Evolutionary conservation across 2,113 vertebrate genomes (phyloP).

Genomic region (Podocnemis expansa): DNA sequence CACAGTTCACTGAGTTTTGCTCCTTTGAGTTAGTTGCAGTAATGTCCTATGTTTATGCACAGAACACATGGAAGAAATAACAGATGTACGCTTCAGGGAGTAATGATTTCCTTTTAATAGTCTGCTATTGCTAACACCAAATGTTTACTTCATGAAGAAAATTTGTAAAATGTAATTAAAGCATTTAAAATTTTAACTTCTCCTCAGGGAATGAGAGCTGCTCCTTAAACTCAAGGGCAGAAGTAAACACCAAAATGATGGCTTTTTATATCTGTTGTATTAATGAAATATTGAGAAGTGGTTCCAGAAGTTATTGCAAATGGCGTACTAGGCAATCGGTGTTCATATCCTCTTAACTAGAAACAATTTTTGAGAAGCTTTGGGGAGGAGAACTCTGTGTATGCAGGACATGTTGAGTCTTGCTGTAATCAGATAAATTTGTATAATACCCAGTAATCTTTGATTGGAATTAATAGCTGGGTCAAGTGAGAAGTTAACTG

Average conservation of each 20-base stretch:
- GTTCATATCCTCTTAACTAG: neutral
- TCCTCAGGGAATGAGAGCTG: neutral
- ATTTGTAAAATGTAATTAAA: neutral
- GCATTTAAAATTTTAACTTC: neutral
- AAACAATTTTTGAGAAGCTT: neutral
- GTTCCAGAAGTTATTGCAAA: neutral
- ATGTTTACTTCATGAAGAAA: neutral
- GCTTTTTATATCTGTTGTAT: neutral
- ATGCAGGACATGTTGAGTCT: neutral
- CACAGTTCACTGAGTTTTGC: neutral
- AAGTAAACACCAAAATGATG: neutral
- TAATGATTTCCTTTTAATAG: neutral
- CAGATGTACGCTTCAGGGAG: neutral
- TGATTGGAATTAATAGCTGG: neutral
- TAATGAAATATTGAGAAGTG: neutral
- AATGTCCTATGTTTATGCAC: neutral
- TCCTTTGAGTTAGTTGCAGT: neutral
- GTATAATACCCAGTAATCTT: neutral
- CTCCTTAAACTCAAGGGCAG: neutral
- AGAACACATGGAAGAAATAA: neutral
- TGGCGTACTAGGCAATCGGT: neutral
- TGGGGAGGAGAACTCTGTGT: neutral
- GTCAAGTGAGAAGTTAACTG: neutral
- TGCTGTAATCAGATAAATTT: neutral
- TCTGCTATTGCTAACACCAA: neutral